These are phyloP conservation scores for Pilophorus perplexus DNA, from an alignment of 2,888 invertebrate species.

Conservation along the genomic window DNA sequence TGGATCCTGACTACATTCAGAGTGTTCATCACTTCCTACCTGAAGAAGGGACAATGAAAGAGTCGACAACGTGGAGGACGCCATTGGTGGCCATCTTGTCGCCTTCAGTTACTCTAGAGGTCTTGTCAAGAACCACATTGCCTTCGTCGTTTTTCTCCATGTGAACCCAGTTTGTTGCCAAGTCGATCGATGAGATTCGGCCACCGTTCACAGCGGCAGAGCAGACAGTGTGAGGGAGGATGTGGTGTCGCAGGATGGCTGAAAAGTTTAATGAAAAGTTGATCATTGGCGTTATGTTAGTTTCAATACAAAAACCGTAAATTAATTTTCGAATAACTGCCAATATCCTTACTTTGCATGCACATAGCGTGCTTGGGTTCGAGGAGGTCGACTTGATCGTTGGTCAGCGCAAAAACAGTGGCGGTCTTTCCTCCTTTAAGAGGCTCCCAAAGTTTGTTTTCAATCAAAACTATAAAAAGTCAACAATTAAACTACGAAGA, in stretches of 20 bases:
- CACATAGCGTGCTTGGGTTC: constrained; percentile 60
- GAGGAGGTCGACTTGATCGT: constrained; percentile 64
- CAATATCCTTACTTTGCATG: constrained; percentile 58
- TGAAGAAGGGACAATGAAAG: constrained; percentile 42
- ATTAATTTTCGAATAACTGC: too few species aligned
- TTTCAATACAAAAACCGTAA: not conserved
- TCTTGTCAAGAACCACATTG: constrained; percentile 54
- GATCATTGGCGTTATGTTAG: not conserved
- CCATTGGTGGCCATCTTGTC: constrained; percentile 71
- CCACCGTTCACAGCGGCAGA: constrained; percentile 57
- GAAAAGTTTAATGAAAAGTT: not conserved
- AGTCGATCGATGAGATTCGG: constrained; percentile 54
- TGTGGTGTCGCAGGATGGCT: constrained; percentile 63
- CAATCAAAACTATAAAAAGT: constrained; percentile 57
- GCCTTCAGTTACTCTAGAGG: constrained; percentile 53
- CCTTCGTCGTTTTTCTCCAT: constrained; percentile 59
- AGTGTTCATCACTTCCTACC: too few species aligned
- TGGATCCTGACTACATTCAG: too few species aligned
- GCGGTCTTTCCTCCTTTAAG: constrained; percentile 60
- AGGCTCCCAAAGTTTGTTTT: constrained; percentile 58
- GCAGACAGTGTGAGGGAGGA: constrained; percentile 66
- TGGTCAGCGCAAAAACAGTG: constrained; percentile 57
- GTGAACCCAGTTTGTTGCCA: constrained; percentile 56
- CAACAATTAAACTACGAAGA: not conserved
- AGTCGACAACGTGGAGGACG: constrained; percentile 67